A percentile compares a stretch with the other conserved stretches of the same genome.
Conservation (phyloP, 2,113 vertebrate species). For the Hypocryptadius cinnamomeus region DNA sequence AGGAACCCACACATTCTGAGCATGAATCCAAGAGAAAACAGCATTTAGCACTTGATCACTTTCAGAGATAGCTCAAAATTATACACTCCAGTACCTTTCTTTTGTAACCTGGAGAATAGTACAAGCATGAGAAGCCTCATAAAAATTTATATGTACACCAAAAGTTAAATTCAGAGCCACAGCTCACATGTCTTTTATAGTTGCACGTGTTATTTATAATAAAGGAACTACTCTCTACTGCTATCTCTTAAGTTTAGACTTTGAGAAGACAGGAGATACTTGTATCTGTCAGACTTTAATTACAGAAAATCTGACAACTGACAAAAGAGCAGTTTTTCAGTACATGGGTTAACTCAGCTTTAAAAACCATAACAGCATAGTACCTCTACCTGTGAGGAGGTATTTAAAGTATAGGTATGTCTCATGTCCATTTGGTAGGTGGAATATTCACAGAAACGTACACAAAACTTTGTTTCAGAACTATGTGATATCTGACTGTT, state of each 20-base stretch:
- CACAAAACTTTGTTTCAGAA: background rate
- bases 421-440: background rate
- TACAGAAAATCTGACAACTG: background rate
- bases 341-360: background rate
- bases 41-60: background rate
- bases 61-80: background rate
- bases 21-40: background rate
- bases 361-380: background rate
- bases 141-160: background rate
- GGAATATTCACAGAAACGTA: background rate
- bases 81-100: background rate
- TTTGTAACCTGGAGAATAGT: background rate
- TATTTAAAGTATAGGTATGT: background rate
- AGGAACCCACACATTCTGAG: background rate
- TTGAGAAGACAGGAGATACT: background rate
- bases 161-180: background rate
- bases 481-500: background rate
- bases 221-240: background rate
- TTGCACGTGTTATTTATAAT: background rate
- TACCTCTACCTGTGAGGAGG: background rate
- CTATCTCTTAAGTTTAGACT: background rate
- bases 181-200: background rate
- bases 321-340: background rate
- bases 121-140: background rate
- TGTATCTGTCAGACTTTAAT: background rate